phyloP scores from a whole-genome alignment of 1,140 invertebrate species.

The Plutomurus gul region DNA sequence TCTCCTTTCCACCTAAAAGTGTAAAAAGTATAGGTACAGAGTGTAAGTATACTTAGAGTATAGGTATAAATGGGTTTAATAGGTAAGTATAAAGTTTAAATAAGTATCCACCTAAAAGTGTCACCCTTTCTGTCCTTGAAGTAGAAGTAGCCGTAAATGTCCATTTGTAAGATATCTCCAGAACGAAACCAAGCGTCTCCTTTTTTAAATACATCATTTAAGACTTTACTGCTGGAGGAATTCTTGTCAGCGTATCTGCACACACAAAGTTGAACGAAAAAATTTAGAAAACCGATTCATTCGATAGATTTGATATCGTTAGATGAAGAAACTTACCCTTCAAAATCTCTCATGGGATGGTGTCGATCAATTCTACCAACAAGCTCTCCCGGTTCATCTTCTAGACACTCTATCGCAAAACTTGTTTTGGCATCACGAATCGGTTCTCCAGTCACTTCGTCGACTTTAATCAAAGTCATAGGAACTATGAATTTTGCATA shows the following conservation, averaged over 20 bases:
- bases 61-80: background rate
- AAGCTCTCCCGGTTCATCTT: slow-evolving; percentile 80
- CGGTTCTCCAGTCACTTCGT: slow-evolving; percentile 80
- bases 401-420: slow-evolving; percentile 77
- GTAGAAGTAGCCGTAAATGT: slow-evolving; percentile 91
- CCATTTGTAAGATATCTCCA: slow-evolving; percentile 88
- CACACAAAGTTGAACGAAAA: background rate
- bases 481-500: slow-evolving; percentile 80
- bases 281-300: too few species aligned
- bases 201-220: slow-evolving; percentile 81
- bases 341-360: slow-evolving; percentile 77
- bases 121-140: slow-evolving; percentile 96
- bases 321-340: too few species aligned
- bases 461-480: slow-evolving; percentile 85
- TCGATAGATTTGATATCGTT: slow-evolving; percentile 62
- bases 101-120: slow-evolving; percentile 84
- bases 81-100: background rate
- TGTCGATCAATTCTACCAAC: slow-evolving; percentile 90
- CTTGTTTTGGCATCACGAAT: slow-evolving; percentile 71
- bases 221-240: slow-evolving; percentile 75
- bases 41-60: slow-evolving; percentile 70
- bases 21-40: slow-evolving; percentile 81
- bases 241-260: slow-evolving; percentile 71
- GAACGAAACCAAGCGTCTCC: slow-evolving; percentile 92
- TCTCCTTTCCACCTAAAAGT: slow-evolving; percentile 98